These are phyloP conservation scores for Drosophila insularis DNA, from an alignment of 1,140 invertebrate genomes.

Conservation along the genomic window DNA sequence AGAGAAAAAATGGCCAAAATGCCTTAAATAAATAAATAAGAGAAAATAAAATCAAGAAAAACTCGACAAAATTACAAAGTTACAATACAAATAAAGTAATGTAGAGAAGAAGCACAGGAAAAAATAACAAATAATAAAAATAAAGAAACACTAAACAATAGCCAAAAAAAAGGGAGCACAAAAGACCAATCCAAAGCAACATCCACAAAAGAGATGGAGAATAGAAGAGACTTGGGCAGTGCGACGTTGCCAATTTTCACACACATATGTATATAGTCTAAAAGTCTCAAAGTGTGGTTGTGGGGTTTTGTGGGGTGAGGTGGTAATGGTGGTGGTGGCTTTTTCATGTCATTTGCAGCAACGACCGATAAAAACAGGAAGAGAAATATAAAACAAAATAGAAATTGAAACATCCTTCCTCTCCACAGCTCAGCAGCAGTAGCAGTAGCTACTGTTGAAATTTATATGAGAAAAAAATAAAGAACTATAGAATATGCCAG, in stretches of 20 bases:
- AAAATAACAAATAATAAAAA: constrained; percentile 38
- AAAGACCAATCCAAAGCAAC: constrained; percentile 10
- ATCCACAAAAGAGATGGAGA: background rate
- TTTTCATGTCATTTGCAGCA: constrained; percentile 56
- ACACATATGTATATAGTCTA: constrained; percentile 19
- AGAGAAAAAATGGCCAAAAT: constrained; percentile 49
- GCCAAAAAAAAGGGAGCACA: constrained; percentile 3
- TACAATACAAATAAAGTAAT: constrained; percentile 37
- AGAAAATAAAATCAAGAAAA: constrained; percentile 33
- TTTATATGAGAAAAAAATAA: constrained; percentile 52
- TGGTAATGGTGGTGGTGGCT: constrained; percentile 22
- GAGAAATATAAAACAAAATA: constrained; percentile 74
- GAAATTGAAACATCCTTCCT: constrained; percentile 80
- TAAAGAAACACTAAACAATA: constrained; percentile 30
- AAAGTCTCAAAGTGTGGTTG: constrained; percentile 38
- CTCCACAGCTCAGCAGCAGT: constrained; percentile 4
- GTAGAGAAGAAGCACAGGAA: constrained; percentile 17
- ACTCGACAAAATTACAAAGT: constrained; percentile 48
- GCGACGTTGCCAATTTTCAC: constrained; percentile 71
- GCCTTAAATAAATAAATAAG: constrained; percentile 68
- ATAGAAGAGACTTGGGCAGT: constrained; percentile 6
- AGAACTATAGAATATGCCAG: constrained; percentile 26
- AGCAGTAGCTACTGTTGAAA: constrained; percentile 51
- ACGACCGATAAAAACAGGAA: constrained; percentile 70
- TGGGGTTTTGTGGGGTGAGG: background rate